Base-by-base conservation (phyloP, 2,797 vertebrate genomes). In the Trematomus bernacchii region DNA sequence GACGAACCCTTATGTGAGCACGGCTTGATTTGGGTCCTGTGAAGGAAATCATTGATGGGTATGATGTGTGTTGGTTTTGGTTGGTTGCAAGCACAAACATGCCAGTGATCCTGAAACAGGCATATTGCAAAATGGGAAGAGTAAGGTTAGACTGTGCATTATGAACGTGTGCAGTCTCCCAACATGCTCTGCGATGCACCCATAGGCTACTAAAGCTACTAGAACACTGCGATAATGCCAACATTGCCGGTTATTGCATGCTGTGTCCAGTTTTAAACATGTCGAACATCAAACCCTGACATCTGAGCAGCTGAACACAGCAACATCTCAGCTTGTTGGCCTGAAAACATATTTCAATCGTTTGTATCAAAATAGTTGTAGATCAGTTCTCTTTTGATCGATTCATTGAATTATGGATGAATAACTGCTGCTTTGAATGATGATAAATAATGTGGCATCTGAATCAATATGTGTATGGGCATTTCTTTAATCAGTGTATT, bases 71-170 rank as follows among this genome's bases (percentile, higher is more conserved):
- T 16, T 33, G 27, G 8, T 1, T 47, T 16, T 21, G 16, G 21
- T 51, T 66, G 52, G 42, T 66, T 68, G 52, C 37, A 19, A 44
- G 51, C 18, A 30, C n/a, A 16, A 12, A 12, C 14, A 13, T 33
- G 40, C 54, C 19, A 21, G 12, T 9, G 30, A 48, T 66, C 21
- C 37, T 68, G 19, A 66, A 73, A 47, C 59, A 33, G 30, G 6
- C 30, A 12, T n/a, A 16, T 12, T 48, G 12, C n/a, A 16, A 47
- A 46, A 27, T 2, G 42, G 19, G 21, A 73, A 59, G 48, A 58
- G 18, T 57, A 21, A 51, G 43, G 42, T 15, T 53, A 10, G 27
- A 15, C 60, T 54, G 10, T 62, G 33, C 44, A 48, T 43, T 21
- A 3, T 53, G 27, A 59, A 52, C n/a, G 44, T 33, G 44, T 50